phyloP scores from a whole-genome alignment of 2,888 invertebrate genomes.

The Chrysolina oricalcia region DNA sequence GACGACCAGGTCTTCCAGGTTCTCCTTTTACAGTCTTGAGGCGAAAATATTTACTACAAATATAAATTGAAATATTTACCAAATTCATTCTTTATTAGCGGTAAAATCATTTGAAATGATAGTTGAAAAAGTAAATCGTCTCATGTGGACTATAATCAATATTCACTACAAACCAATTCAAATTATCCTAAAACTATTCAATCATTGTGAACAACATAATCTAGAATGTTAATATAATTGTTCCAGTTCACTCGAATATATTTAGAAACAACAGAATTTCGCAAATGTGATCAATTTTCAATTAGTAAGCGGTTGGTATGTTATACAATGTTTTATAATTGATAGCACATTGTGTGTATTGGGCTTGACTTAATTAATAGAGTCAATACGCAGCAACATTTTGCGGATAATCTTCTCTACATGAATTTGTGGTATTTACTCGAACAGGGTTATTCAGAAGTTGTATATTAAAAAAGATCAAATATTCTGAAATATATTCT shows the following conservation, averaged over 20 bases:
- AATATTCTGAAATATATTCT: no score
- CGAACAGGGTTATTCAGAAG: neutral
- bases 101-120: no score
- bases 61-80: no score
- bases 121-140: no score
- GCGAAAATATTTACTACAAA: no score
- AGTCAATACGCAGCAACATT: neutral
- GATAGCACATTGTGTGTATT: neutral
- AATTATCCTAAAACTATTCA: neutral
- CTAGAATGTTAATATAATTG: conserved; percentile 7
- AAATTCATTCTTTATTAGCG: no score
- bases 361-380: neutral
- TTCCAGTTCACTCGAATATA: conserved; percentile 9
- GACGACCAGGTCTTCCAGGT: no score
- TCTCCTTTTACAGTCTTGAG: no score
- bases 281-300: conserved; percentile 6
- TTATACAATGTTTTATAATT: neutral
- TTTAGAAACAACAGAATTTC: neutral
- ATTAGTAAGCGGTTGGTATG: neutral
- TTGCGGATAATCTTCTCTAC: neutral
- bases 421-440: neutral
- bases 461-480: neutral
- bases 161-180: neutral
- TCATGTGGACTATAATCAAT: neutral
- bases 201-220: neutral